A percentile compares a stretch with the other conserved stretches of the same genome.
phyloP scores from a whole-genome alignment of 2,888 invertebrate species.

The Eugnorisma glareosa region DNA sequence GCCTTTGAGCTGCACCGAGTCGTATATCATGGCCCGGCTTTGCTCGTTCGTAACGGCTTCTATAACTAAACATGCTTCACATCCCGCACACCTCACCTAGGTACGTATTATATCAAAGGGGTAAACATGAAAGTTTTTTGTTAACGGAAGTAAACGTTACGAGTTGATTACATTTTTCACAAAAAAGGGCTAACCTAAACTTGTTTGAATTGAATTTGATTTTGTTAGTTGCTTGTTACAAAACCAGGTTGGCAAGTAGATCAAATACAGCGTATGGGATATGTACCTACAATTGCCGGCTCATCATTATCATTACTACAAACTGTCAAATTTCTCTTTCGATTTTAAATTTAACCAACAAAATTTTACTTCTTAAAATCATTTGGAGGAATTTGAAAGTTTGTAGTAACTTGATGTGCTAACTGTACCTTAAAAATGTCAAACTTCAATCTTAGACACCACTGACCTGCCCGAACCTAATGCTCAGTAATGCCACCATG shows the following conservation, averaged over 20 bases:
- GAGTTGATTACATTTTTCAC: not conserved
- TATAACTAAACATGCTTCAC: conserved; percentile 41
- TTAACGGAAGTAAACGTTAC: not conserved
- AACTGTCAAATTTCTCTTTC: no score
- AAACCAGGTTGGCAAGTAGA: not conserved
- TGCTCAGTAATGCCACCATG: not conserved
- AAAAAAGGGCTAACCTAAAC: not conserved
- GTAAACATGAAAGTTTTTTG: not conserved
- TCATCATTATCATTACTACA: no score
- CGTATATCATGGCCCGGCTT: conserved; percentile 49
- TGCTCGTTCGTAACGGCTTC: conserved; percentile 39
- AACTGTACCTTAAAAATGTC: not conserved
- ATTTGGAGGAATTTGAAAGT: no score
- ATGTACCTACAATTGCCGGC: no score
- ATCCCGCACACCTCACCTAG: conserved; percentile 11
- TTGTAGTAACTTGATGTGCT: no score
- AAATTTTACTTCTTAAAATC: no score
- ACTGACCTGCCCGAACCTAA: conserved; percentile 1
- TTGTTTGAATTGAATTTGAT: no score
- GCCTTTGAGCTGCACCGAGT: conserved; percentile 56
- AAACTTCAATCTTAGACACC: not conserved
- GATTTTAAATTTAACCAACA: no score
- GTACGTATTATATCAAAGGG: conserved; percentile 19
- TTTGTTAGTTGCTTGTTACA: not conserved
- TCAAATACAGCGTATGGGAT: not conserved